Conservation (phyloP, 2,888 invertebrate species). For the Dynastes tityus region DNA sequence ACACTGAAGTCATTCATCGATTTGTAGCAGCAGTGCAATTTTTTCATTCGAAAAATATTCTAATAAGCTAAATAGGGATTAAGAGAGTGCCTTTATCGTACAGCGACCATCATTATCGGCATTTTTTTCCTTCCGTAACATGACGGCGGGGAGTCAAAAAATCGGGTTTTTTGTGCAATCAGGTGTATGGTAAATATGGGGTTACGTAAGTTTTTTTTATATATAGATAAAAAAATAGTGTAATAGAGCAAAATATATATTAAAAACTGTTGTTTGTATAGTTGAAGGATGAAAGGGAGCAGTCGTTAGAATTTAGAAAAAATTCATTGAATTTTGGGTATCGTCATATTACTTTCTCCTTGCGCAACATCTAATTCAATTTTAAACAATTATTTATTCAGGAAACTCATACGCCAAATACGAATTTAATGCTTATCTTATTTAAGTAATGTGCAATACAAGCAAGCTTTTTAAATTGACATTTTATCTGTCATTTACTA, state of each 20-base stretch:
- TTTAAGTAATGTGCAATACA: too few species aligned
- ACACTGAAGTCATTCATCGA: conserved; percentile 48
- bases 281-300: conserved; percentile 61
- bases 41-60: conserved; percentile 27
- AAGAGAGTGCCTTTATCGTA: conserved; percentile 35
- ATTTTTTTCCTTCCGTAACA: conserved; percentile 22
- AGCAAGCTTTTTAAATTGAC: too few species aligned
- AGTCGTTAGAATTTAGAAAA: conserved; percentile 66
- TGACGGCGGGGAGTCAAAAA: conserved; percentile 64
- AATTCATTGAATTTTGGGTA: conserved; percentile 48
- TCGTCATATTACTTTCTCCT: conserved; percentile 33
- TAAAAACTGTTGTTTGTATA: conserved; percentile 49
- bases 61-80: conserved; percentile 24
- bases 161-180: conserved; percentile 91
- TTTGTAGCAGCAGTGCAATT: conserved; percentile 53
- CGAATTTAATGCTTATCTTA: not conserved
- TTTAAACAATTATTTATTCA: not conserved
- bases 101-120: conserved; percentile 40
- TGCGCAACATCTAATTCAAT: not conserved
- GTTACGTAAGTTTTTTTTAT: conserved; percentile 52
- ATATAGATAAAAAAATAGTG: conserved; percentile 43
- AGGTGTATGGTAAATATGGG: conserved; percentile 79
- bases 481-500: too few species aligned
- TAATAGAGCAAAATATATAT: conserved; percentile 47
- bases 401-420: too few species aligned